A percentile compares a stretch with the other conserved stretches of the same genome.
phyloP scores from a whole-genome alignment of 2,888 invertebrate genomes.

The Rhingia rostrata region DNA sequence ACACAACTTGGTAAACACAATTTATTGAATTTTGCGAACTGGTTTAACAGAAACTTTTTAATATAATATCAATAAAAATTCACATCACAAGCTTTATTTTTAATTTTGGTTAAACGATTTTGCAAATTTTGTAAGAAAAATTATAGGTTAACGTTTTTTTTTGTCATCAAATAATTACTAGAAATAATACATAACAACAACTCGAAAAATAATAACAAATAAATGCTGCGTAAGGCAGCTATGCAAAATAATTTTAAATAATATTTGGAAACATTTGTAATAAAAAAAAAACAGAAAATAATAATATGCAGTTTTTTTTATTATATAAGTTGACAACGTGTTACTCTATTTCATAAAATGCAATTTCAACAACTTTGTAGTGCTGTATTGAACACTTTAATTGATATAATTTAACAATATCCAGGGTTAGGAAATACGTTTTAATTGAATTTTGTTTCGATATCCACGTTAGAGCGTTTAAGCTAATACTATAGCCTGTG shows the following conservation, averaged over 20 bases:
- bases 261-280: slow-evolving; percentile 34
- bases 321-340: not conserved
- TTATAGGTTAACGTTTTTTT: not conserved
- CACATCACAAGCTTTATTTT: not conserved
- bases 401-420: too few relatives aligned
- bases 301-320: not conserved
- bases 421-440: too few relatives aligned
- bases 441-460: too few relatives aligned
- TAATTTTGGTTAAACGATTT: slow-evolving; percentile 3
- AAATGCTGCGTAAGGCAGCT: not conserved
- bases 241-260: slow-evolving; percentile 9
- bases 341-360: too few relatives aligned
- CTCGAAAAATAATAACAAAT: not conserved
- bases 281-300: slow-evolving; percentile 1
- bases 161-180: not conserved
- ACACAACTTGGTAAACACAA: not conserved
- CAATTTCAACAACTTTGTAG: too few relatives aligned
- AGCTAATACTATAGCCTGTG: too few relatives aligned
- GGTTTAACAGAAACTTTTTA: not conserved
- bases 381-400: too few relatives aligned
- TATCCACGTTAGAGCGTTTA: too few relatives aligned
- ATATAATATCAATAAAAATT: slow-evolving; percentile 24
- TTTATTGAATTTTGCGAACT: slow-evolving; percentile 9
- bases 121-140: not conserved
- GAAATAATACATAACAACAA: not conserved